Base-by-base conservation (phyloP, 2,888 invertebrate species). In the Synergus umbraculus region DNA sequence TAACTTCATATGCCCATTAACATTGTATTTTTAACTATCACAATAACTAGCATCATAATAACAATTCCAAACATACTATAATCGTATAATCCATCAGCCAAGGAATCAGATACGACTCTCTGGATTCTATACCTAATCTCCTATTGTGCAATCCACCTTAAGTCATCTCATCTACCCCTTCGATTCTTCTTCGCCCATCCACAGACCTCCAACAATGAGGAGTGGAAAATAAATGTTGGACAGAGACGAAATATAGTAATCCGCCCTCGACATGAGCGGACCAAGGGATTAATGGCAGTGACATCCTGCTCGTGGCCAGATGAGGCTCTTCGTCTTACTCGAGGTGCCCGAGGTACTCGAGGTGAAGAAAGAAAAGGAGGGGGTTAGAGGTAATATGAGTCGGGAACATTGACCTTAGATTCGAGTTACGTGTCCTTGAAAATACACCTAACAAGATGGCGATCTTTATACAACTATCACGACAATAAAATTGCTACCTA, bases 361-460 rank as follows among this genome's bases (percentile, higher is more conserved):
- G 29, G 29, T 29, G 29, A 77, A 65, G 64, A 78, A 78, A 77
- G 49, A 44, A 63, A 15, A 49, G 12, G 22, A 60, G 22, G 78
- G 81, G 81, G 78, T 79, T 78, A 79, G 82, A 81, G 79, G 82
- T 82, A 83, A 82, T 78, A 82, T 81, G 83, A 86, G 84, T 84
- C 84, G 85, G 86, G 90, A 89, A 86, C 90, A 84, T 89, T 90
- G 90, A 90, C 90, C 90, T 88, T 87, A 84, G 87, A 88, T 90
- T 90, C 88, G 89, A 89, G 83, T 85, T 84, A 87, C 90, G 90
- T 90, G 90, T 90, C 90, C 90, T 90, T 90, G 90, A 90, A 87
- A 88, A 87, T 87, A 88, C 82, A 82, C 80, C 82, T 81, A 82
- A 81, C 81, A 89, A 88, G 88, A 90, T 89, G 89, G 87, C 89